Evolutionary conservation across 2,113 vertebrate species (phyloP).

Genomic region (Tragulus kanchil): DNA sequence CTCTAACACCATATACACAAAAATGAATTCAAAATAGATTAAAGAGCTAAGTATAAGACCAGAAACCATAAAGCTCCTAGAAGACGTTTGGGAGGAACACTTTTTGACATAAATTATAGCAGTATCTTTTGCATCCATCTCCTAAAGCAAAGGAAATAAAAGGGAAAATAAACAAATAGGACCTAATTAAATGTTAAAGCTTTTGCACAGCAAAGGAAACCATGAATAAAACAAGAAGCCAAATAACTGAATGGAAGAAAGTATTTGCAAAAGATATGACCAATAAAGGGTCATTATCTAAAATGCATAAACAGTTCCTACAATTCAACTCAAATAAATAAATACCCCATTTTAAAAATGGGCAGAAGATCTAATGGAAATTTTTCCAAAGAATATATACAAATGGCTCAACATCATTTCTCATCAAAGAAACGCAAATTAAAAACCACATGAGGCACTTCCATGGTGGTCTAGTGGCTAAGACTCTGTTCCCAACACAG

Average conservation of each 20-base stretch:
- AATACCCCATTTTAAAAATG: neutral
- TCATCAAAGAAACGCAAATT: neutral
- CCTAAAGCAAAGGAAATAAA: neutral
- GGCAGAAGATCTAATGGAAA: neutral
- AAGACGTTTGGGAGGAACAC: neutral
- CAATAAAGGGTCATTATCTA: neutral
- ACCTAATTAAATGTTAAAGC: neutral
- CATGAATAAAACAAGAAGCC: neutral
- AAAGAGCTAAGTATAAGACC: neutral
- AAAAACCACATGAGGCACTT: neutral
- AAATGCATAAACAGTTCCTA: neutral
- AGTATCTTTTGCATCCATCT: neutral
- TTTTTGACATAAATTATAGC: neutral
- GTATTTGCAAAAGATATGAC: neutral
- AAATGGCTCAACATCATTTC: neutral
- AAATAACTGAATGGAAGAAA: neutral
- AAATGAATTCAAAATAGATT: neutral
- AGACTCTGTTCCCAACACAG: neutral
- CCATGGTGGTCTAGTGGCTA: neutral
- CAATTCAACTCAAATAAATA: neutral
- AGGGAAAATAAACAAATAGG: neutral
- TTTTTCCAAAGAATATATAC: neutral
- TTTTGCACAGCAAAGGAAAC: neutral
- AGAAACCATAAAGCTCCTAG: neutral
- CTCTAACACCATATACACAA: neutral